Base-by-base conservation (phyloP, 2,888 invertebrate genomes). In the Mythimna loreyi region DNA sequence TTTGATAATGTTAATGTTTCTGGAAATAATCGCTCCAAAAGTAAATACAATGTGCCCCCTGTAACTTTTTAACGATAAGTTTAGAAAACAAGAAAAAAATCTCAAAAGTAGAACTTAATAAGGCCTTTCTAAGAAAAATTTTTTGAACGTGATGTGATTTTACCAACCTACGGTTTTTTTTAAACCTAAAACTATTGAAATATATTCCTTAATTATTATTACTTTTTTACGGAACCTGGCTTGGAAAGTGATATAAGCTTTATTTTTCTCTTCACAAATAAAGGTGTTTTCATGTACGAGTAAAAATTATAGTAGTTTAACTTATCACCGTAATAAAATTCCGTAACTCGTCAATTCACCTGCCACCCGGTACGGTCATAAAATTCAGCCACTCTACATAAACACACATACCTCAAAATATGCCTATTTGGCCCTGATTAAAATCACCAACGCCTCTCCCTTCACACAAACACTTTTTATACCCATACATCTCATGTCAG, bases 381-480 rank as follows among this genome's bases (percentile, higher is more conserved):
- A 72, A 77, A 55, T 49, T 64, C 13, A 59, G 71, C 25, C 52
- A 16, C 23, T 53, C 47, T 3, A 56, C 33, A 47, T 47, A 47
- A 43, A 66, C 40, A 36, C 43, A 55, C 43, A 45, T 30, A 43
- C 56, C 49, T 7, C 16, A 68, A 77, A 77, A 68, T 55, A 65
- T 47, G 47, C 73, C 63, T 69, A 73, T 70, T 73, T 76, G 28
- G 36, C 56, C 40, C 70, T 76, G 83, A 83, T 83, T 80, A 80
- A 75, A 82, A 67, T 78, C 78, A 75, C 80, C 74, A 76, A 71
- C 78, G 62, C 66, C 61, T 52, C 60, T 76, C 72, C 75, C 67
- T 71, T 61, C 55, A 66, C 66, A 77, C 72, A 78, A 81, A 80
- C 68, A 82, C 60, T 78, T 83, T 83, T 82, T 82, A 74, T 78